phyloP scores from a whole-genome alignment of 2,797 vertebrate species.

The Tinamus major region DNA sequence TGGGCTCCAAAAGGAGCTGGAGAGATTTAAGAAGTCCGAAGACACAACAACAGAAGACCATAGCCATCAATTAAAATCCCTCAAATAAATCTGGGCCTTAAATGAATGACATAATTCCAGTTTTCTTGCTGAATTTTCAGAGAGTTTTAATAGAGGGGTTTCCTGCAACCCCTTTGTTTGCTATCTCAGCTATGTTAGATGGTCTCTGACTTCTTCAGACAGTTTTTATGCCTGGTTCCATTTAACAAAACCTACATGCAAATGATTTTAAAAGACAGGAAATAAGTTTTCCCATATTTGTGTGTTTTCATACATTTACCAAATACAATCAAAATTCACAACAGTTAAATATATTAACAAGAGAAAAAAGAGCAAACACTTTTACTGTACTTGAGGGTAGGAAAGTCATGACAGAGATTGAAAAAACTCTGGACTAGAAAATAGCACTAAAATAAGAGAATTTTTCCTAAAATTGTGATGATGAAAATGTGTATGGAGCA shows the following conservation, averaged over 20 bases:
- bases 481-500: conserved; percentile 16
- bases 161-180: not conserved
- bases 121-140: not conserved
- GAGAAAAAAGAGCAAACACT: not conserved
- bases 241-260: conserved; percentile 7
- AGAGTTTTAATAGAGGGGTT: not conserved
- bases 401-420: not conserved
- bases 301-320: not conserved
- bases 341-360: conserved; percentile 1
- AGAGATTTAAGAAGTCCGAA: not conserved
- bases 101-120: not conserved
- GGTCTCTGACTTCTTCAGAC: conserved; percentile 28
- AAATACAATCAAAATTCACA: conserved; percentile 11
- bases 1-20: not conserved
- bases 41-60: not conserved
- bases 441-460: conserved; percentile 15
- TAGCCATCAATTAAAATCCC: not conserved
- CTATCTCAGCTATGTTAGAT: conserved; percentile 20
- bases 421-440: not conserved
- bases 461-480: conserved; percentile 12
- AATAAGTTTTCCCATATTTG: not conserved
- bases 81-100: not conserved
- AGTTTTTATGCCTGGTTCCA: not conserved
- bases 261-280: conserved; percentile 19
- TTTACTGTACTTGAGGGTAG: not conserved